A percentile compares a stretch with the other conserved stretches of the same genome.
Evolutionary conservation across 2,888 invertebrate genomes (phyloP).

Genomic region (Lycophotia porphyrea): DNA sequence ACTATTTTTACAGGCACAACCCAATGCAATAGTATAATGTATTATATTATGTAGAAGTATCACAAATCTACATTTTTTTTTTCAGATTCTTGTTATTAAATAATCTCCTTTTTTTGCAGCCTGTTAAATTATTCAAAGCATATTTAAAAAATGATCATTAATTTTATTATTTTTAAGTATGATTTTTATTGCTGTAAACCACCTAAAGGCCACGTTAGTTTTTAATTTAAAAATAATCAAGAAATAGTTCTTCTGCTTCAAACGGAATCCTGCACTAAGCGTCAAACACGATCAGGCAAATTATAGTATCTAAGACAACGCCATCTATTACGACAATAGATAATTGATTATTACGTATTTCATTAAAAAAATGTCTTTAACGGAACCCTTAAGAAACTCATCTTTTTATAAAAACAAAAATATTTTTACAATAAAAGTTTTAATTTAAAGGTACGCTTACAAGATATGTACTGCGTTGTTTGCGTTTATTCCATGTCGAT

Average conservation of each 20-base stretch:
- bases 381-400: background rate
- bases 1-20: too few species aligned
- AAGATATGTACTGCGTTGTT: background rate
- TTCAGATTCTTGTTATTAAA: background rate
- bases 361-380: background rate
- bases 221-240: background rate
- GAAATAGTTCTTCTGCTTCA: background rate
- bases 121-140: background rate
- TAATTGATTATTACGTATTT: too few species aligned
- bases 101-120: background rate
- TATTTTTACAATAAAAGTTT: background rate
- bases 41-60: background rate
- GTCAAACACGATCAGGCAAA: background rate
- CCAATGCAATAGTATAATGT: too few species aligned
- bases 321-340: conserved; percentile 13
- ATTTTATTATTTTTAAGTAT: too few species aligned
- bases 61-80: background rate
- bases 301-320: conserved; percentile 1
- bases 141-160: background rate
- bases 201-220: too few species aligned
- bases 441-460: background rate
- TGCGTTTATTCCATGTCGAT: background rate
- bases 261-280: background rate
- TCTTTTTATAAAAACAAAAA: background rate
- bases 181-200: background rate